Evolutionary conservation across 2,888 invertebrate species (phyloP).

Genomic region (Brachyptera putata): DNA sequence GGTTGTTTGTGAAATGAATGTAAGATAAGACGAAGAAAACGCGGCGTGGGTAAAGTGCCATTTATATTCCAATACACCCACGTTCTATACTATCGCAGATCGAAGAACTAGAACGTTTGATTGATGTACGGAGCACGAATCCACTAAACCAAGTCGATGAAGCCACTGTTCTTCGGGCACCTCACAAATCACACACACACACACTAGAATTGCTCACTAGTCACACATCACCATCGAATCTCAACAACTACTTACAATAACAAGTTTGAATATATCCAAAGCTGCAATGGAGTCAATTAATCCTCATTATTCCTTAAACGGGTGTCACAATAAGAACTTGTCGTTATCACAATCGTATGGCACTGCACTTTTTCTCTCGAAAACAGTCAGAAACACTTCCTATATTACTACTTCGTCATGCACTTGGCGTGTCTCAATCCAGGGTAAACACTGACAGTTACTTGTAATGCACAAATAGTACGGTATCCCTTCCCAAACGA

Average conservation of each 20-base stretch:
- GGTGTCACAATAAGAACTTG: neutral
- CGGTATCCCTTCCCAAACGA: no score
- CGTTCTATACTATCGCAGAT: slow-evolving; percentile 3
- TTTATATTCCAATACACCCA: slow-evolving; percentile 23
- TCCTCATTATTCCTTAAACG: slow-evolving; percentile 2
- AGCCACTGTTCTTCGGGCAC: no score
- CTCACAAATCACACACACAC: neutral
- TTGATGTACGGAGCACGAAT: neutral
- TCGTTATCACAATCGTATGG: slow-evolving; percentile 5
- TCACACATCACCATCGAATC: neutral
- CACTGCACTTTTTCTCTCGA: slow-evolving; percentile 9
- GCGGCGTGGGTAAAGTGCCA: slow-evolving; percentile 27
- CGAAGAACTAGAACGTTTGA: neutral
- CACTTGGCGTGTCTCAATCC: neutral
- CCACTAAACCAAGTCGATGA: neutral
- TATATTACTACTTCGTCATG: no score
- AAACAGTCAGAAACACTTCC: no score
- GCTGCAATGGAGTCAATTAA: slow-evolving; percentile 11
- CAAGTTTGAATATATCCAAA: slow-evolving; percentile 5
- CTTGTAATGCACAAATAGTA: no score
- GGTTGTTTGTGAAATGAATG: no score
- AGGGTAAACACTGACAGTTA: slow-evolving; percentile 2
- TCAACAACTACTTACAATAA: neutral
- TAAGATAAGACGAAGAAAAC: neutral
- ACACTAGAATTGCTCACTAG: neutral